phyloP scores from a whole-genome alignment of 2,797 vertebrate species.

The Pseudochirops cupreus region DNA sequence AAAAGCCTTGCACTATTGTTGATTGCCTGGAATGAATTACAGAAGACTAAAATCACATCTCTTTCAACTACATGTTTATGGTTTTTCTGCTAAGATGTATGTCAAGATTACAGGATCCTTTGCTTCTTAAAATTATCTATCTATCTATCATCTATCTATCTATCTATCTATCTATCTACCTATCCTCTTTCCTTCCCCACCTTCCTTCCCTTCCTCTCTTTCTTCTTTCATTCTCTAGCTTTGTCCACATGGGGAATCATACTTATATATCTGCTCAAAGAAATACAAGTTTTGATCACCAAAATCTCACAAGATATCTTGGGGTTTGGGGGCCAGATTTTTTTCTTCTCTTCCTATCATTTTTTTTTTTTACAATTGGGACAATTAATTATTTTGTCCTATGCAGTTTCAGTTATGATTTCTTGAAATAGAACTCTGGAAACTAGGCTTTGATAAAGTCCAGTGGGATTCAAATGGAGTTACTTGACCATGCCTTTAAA shows the following conservation, averaged over 20 bases:
- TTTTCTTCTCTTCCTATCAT: background rate
- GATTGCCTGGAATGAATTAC: background rate
- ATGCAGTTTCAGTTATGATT: background rate
- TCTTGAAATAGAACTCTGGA: background rate
- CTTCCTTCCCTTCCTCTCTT: too few relatives aligned
- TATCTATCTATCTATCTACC: too few relatives aligned
- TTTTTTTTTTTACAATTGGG: background rate
- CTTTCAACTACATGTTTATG: background rate
- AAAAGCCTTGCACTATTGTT: background rate
- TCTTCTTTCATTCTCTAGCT: background rate
- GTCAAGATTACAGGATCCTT: background rate
- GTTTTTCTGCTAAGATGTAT: background rate
- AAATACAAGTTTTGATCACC: background rate
- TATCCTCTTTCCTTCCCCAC: background rate
- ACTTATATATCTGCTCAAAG: background rate
- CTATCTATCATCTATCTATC: background rate
- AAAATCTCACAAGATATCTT: background rate
- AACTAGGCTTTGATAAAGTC: background rate
- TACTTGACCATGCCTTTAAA: background rate
- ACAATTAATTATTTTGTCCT: background rate
- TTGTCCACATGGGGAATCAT: background rate
- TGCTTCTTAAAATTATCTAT: background rate
- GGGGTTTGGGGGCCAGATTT: background rate
- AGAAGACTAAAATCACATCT: background rate
- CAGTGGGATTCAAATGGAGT: background rate